Percentiles rank a stretch among this genome's conserved stretches.
Conservation (phyloP, 2,797 vertebrate genomes). For the Brachyalestes nurse region DNA sequence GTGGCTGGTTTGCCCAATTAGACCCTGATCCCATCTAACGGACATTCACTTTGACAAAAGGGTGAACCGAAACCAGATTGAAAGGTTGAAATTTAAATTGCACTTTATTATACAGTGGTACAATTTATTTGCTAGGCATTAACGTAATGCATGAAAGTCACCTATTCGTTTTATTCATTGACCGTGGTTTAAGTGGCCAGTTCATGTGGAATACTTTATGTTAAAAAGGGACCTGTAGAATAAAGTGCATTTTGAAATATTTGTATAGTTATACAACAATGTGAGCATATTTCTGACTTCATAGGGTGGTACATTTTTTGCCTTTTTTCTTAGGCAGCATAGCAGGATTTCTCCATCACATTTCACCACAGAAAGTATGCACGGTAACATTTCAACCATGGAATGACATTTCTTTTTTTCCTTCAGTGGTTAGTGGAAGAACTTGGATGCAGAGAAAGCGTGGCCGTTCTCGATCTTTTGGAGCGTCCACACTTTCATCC, state of each 20-base stretch:
- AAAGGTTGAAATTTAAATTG: slow-evolving; percentile 9
- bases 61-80: slow-evolving; percentile 12
- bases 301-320: not conserved
- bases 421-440: slow-evolving; percentile 41
- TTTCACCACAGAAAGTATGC: slow-evolving; percentile 27
- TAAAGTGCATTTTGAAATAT: slow-evolving; percentile 37
- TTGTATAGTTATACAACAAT: not conserved
- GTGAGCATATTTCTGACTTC: slow-evolving; percentile 1
- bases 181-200: slow-evolving; percentile 4
- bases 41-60: slow-evolving; percentile 13
- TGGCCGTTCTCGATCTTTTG: slow-evolving; percentile 30
- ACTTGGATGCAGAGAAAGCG: slow-evolving; percentile 32
- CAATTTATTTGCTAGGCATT: not conserved
- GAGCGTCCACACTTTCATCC: slow-evolving; percentile 45
- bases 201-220: not conserved
- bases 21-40: slow-evolving; percentile 26
- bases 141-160: slow-evolving; percentile 5
- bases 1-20: slow-evolving; percentile 30
- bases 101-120: slow-evolving; percentile 47
- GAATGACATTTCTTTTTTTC: slow-evolving; percentile 24
- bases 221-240: slow-evolving; percentile 33
- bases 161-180: not conserved
- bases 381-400: slow-evolving; percentile 39
- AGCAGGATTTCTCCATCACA: slow-evolving; percentile 2
- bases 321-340: slow-evolving; percentile 24